A percentile compares a stretch with the other conserved stretches of the same genome.
phyloP scores from a whole-genome alignment of 2,888 invertebrate species.

The Cosmopolites sordidus region DNA sequence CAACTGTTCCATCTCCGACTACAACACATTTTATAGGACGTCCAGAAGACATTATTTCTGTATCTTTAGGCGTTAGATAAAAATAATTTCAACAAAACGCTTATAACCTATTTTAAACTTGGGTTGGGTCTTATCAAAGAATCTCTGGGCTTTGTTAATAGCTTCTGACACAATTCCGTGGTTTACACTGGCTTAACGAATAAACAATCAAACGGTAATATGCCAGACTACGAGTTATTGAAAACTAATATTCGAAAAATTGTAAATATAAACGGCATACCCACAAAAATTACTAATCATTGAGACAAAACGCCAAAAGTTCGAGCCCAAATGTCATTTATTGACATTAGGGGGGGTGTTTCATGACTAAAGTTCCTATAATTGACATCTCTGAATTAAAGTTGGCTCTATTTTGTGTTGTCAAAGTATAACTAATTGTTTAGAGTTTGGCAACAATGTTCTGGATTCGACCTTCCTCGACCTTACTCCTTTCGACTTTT shows the following conservation, averaged over 20 bases:
- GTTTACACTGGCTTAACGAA: neutral
- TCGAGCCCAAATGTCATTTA: constrained; percentile 4
- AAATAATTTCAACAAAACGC: constrained; percentile 3
- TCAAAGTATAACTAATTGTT: no score
- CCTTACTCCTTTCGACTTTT: no score
- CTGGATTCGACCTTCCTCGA: no score
- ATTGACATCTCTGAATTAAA: constrained; percentile 1
- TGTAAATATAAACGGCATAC: constrained; percentile 12
- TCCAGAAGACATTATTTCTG: constrained; percentile 76
- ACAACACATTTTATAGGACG: constrained; percentile 90
- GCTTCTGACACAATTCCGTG: constrained; percentile 2
- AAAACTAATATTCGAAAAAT: constrained; percentile 2
- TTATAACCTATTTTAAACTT: constrained; percentile 7
- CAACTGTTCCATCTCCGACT: constrained; percentile 89
- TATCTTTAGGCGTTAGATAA: neutral
- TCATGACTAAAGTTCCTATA: no score
- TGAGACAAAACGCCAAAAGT: constrained; percentile 10
- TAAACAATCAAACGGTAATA: neutral
- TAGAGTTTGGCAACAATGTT: no score
- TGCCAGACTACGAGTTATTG: neutral
- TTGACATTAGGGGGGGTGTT: no score
- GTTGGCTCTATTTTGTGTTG: no score
- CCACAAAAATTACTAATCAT: constrained; percentile 16
- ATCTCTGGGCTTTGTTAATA: neutral
- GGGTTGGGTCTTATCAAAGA: constrained; percentile 11